phyloP scores from a whole-genome alignment of 2,113 vertebrate species.

The Lamprologus ornatipinnis region DNA sequence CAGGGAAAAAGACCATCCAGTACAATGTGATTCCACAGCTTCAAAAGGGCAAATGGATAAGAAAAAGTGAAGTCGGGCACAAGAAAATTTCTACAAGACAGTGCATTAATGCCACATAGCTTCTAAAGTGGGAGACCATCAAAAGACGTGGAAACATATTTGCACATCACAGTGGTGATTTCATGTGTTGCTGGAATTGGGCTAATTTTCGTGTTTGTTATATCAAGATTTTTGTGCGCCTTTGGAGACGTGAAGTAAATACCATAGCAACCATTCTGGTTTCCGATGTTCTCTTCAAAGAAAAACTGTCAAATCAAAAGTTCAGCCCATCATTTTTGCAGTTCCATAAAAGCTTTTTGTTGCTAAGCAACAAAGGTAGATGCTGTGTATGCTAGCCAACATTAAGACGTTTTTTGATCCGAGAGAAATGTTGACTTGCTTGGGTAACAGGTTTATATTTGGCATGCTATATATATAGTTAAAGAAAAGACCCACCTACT shows the following conservation, averaged over 20 bases:
- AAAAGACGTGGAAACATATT: neutral
- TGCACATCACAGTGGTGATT: neutral
- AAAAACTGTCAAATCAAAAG: neutral
- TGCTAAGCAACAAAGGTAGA: slow-evolving; percentile 7
- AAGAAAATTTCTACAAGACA: neutral
- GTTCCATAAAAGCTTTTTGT: neutral
- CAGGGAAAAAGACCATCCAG: slow-evolving; percentile 39
- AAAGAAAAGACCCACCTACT: neutral
- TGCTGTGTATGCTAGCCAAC: neutral
- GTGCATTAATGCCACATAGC: neutral
- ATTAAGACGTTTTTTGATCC: neutral
- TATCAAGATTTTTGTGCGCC: neutral
- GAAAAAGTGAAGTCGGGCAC: slow-evolving; percentile 11
- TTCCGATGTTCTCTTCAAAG: neutral
- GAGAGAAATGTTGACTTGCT: neutral
- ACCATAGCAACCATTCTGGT: neutral
- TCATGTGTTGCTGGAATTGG: neutral
- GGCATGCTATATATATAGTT: neutral
- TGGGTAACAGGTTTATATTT: neutral
- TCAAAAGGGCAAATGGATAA: slow-evolving; percentile 46
- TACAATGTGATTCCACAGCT: slow-evolving; percentile 6
- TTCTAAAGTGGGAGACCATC: neutral
- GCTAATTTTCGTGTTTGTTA: neutral
- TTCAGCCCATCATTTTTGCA: neutral
- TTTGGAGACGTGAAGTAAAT: neutral